phyloP scores from a whole-genome alignment of 2,888 invertebrate species.

The Mimachlamys varia region DNA sequence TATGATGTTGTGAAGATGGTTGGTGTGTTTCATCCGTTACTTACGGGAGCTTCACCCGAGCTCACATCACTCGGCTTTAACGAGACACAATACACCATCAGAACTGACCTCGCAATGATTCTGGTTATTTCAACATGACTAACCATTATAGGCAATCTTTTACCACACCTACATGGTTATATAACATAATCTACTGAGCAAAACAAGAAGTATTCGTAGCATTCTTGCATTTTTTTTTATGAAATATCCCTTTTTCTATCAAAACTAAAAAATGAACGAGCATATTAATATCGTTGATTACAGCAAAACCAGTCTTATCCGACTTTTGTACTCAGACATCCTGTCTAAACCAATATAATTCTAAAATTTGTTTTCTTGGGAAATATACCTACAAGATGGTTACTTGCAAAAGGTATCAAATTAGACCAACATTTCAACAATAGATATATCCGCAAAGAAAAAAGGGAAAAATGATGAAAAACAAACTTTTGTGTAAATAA shows the following conservation, averaged over 20 bases:
- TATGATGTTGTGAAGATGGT: neutral
- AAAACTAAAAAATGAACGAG: neutral
- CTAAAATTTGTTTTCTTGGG: neutral
- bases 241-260: neutral
- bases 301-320: neutral
- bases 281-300: neutral
- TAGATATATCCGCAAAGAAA: neutral
- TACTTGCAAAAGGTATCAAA: neutral
- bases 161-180: neutral
- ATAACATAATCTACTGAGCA: neutral
- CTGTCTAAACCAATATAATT: neutral
- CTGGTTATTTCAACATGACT: neutral
- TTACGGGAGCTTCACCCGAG: conserved; percentile 24
- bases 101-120: neutral
- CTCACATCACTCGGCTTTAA: conserved; percentile 16
- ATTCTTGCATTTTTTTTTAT: too few species aligned
- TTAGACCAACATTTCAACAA: neutral
- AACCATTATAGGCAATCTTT: too few species aligned
- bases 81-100: neutral
- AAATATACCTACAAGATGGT: neutral
- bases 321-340: neutral
- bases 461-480: neutral
- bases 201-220: neutral
- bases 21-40: neutral
- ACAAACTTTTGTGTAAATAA: neutral